A percentile compares a stretch with the other conserved stretches of the same genome.
Conservation (phyloP, 2,113 vertebrate genomes). For the Merops nubicus region DNA sequence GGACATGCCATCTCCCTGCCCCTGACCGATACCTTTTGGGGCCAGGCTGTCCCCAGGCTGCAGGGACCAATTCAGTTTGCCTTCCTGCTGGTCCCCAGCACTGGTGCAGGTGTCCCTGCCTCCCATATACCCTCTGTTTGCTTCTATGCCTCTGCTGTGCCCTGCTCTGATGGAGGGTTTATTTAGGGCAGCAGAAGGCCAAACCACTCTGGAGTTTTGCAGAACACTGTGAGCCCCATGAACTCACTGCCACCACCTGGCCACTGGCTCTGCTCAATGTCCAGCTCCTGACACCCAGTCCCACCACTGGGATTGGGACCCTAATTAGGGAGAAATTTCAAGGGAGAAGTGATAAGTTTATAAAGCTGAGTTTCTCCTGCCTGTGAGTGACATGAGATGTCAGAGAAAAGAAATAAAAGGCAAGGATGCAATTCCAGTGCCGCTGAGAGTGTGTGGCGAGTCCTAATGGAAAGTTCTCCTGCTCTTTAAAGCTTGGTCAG, state of each 20-base stretch:
- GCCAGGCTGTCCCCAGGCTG: background rate
- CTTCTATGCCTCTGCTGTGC: background rate
- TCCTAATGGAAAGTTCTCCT: slow-evolving; percentile 72
- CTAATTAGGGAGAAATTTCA: slow-evolving; percentile 65
- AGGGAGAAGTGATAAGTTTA: slow-evolving; percentile 45
- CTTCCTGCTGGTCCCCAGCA: background rate
- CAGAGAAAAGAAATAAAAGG: slow-evolving; percentile 70
- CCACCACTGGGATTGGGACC: background rate
- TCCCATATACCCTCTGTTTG: fast-evolving
- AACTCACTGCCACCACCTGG: fast-evolving
- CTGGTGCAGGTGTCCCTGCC: background rate
- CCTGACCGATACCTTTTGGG: background rate
- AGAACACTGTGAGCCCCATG: fast-evolving
- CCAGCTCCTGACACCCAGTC: background rate
- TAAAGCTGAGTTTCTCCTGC: slow-evolving; percentile 35
- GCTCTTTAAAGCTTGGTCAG: slow-evolving; percentile 71
- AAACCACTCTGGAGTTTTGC: background rate
- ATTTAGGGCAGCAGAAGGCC: background rate
- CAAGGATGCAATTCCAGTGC: slow-evolving; percentile 62
- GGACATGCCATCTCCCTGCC: background rate
- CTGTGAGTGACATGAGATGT: slow-evolving; percentile 59
- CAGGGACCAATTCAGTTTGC: background rate
- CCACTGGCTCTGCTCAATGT: background rate
- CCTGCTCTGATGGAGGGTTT: background rate
- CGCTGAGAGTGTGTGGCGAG: slow-evolving; percentile 33